phyloP scores from a whole-genome alignment of 2,888 invertebrate genomes.

The Autographa pulchrina region DNA sequence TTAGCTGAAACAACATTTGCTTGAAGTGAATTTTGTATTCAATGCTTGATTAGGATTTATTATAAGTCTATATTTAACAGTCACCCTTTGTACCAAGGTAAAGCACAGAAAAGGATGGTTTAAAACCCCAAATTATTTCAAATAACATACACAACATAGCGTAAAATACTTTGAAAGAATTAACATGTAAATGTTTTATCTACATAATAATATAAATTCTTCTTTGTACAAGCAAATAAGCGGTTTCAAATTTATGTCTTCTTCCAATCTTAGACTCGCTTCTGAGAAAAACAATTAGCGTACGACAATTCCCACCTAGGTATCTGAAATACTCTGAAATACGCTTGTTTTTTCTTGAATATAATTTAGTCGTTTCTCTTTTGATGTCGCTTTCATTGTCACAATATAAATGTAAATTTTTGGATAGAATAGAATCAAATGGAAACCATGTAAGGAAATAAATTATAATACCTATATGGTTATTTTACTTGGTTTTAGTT shows the following conservation, averaged over 20 bases:
- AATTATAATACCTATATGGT: no score
- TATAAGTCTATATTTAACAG: no score
- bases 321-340: not conserved
- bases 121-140: no score
- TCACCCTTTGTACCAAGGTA: no score
- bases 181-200: not conserved
- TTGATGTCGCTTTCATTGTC: constrained; percentile 1
- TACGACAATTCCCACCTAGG: not conserved
- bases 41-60: no score
- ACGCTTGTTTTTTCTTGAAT: not conserved
- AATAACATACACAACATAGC: no score
- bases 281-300: not conserved
- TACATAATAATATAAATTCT: not conserved
- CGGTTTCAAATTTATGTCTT: not conserved
- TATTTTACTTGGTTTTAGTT: no score
- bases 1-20: no score
- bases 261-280: not conserved
- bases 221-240: not conserved
- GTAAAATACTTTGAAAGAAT: no score
- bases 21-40: no score
- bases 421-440: constrained; percentile 1
- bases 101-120: no score
- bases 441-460: not conserved
- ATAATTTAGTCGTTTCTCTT: constrained; percentile 5
- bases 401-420: not conserved